Percentiles rank a stretch among this genome's conserved stretches.
Conservation (phyloP, 2,888 invertebrate species). For the Polyommatus iphigenia region DNA sequence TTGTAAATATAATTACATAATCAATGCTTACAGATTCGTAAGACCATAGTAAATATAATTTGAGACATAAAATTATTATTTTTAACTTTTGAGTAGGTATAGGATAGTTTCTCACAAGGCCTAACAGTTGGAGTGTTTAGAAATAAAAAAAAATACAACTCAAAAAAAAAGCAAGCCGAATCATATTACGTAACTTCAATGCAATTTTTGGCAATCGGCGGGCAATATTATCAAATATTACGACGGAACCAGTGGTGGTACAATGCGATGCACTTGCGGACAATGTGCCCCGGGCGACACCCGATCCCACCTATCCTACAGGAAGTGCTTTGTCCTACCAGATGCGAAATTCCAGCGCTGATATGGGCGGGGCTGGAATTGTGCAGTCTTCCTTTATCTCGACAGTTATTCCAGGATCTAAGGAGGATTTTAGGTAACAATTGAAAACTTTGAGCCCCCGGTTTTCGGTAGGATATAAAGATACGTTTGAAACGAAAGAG, state of each 20-base stretch:
- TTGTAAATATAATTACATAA: too few relatives aligned
- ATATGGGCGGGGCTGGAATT: constrained; percentile 70
- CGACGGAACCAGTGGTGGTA: constrained; percentile 14
- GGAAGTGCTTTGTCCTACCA: constrained; percentile 66
- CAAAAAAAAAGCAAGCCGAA: background rate
- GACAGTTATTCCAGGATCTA: constrained; percentile 49
- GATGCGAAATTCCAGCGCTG: constrained; percentile 69
- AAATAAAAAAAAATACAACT: background rate
- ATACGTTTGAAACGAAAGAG: background rate
- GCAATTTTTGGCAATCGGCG: background rate
- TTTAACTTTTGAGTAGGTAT: background rate
- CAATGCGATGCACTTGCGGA: constrained; percentile 49
- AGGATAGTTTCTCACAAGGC: too few relatives aligned
- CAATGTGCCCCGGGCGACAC: constrained; percentile 56
- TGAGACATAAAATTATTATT: too few relatives aligned
- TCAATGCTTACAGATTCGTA: too few relatives aligned
- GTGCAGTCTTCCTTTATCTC: constrained; percentile 56
- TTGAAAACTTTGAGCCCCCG: background rate
- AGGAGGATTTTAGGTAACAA: constrained; percentile 23
- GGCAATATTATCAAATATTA: constrained; percentile 1
- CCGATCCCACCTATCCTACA: constrained; percentile 74
- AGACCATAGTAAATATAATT: too few relatives aligned
- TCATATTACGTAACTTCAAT: background rate
- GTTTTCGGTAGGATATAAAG: background rate
- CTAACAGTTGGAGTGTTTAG: too few relatives aligned